A percentile compares a stretch with the other conserved stretches of the same genome.
These are phyloP conservation scores for Pristionchus fissidentatus DNA, from an alignment of 2,888 invertebrate genomes.

Conservation along the genomic window DNA sequence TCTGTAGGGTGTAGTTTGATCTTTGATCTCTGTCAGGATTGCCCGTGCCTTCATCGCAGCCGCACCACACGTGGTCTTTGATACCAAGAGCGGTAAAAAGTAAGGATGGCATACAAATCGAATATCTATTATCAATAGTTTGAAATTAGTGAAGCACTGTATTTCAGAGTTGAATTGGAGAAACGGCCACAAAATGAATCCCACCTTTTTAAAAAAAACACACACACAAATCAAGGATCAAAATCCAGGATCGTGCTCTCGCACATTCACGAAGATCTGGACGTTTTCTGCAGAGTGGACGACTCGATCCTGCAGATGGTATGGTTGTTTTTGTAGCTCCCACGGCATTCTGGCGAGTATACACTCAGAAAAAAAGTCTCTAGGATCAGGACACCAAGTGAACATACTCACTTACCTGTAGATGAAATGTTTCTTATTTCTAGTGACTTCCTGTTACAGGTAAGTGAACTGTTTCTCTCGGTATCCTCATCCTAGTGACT, in stretches of 20 bases:
- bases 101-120: background rate
- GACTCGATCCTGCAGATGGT: constrained; percentile 56
- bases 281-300: constrained; percentile 57
- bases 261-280: constrained; percentile 53
- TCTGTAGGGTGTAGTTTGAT: constrained; percentile 9
- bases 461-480: background rate
- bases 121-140: background rate
- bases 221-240: too few relatives aligned
- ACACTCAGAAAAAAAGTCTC: background rate
- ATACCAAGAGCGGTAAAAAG: background rate
- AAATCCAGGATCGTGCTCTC: constrained; percentile 20
- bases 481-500: background rate
- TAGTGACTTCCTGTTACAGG: too few relatives aligned
- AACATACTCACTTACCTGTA: background rate
- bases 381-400: background rate
- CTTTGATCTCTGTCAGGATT: constrained; percentile 38
- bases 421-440: background rate
- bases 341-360: background rate
- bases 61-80: background rate
- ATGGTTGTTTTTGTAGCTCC: background rate
- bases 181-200: too few relatives aligned
- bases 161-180: too few relatives aligned
- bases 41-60: constrained; percentile 46
- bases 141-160: too few relatives aligned
- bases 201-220: background rate